Evolutionary conservation across 2,797 vertebrate genomes (phyloP), one percentile per base, ranked within the genome.

Genomic region (Eulemur coronatus): DNA sequence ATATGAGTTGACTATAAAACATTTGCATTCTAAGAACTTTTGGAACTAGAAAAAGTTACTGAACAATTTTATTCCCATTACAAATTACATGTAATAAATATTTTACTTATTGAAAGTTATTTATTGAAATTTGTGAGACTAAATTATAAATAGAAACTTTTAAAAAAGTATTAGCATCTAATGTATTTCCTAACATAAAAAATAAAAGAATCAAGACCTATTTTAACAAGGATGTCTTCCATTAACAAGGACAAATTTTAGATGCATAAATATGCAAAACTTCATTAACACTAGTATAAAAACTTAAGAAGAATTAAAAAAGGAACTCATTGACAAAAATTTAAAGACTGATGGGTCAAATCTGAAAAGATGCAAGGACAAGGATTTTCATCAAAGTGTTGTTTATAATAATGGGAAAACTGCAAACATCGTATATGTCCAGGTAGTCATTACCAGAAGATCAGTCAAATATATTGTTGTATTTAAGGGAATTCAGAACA

Each of bases 151-250:
- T 22, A 67, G 22, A 91, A 85, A 82, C 17, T 59, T 92, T 78
- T 8, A 89, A 94, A 69, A 67, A 70, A 18, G 79, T 65, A 90
- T 17, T 91, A 92, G 33, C 6, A 81, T 1, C 4, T 88, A 22
- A 61, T 65, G 6, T 63, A 95, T 84, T 75, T 85, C 8, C 55
- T 87, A 89, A 70, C 20, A 86, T 38, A 52, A 95, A 96, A 73
- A 79, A 59, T 48, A 1, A 81, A 91, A 75, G 5, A 63, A 65
- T 72, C 14, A 52, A 84, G 46, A 85, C 38, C 35, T 84, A 79
- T 41, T 95, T 89, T 70, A 93, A 90, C 30, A 97, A 92, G 14
- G 43, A 89, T 67, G 35, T 78, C n/a, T 96, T 33, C n/a, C 26
- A 72, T n/a, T 72, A 84, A 91, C 35, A 95, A 86, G 43, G 14